Percentiles rank a stretch among this genome's conserved stretches.
These are phyloP conservation scores for Dendrolimus houi DNA, from an alignment of 2,888 invertebrate species.

Conservation along the genomic window DNA sequence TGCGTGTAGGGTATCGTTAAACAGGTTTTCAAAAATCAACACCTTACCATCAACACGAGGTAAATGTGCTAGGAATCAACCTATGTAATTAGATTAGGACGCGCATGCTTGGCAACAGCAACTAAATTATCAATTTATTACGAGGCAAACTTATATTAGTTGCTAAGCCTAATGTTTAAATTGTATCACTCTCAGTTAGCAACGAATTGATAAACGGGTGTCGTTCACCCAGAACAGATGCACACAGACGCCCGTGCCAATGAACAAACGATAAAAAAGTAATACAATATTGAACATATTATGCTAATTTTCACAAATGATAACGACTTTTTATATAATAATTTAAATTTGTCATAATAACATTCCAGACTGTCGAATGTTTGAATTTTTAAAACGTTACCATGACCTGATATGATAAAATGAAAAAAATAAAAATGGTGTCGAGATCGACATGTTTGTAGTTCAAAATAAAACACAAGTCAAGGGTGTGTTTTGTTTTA, in stretches of 20 bases:
- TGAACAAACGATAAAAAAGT: neutral
- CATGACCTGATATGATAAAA: constrained; percentile 27
- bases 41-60: no score
- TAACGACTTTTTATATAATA: neutral
- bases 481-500: constrained; percentile 3
- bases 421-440: constrained; percentile 4
- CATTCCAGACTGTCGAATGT: neutral
- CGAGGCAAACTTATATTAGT: no score
- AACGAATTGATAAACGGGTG: constrained; percentile 28
- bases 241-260: constrained; percentile 3
- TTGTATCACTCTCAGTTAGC: constrained; percentile 20
- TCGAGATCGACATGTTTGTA: neutral
- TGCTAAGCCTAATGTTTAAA: no score
- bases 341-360: neutral
- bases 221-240: constrained; percentile 26
- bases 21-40: no score
- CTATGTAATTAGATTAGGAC: no score
- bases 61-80: no score
- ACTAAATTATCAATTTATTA: no score
- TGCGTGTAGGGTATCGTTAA: no score
- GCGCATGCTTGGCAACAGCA: no score
- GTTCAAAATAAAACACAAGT: neutral
- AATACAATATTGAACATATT: neutral
- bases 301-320: neutral
- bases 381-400: constrained; percentile 15